Base-by-base conservation (phyloP, 1,140 invertebrate genomes). In the Drosophila punjabiensis region DNA sequence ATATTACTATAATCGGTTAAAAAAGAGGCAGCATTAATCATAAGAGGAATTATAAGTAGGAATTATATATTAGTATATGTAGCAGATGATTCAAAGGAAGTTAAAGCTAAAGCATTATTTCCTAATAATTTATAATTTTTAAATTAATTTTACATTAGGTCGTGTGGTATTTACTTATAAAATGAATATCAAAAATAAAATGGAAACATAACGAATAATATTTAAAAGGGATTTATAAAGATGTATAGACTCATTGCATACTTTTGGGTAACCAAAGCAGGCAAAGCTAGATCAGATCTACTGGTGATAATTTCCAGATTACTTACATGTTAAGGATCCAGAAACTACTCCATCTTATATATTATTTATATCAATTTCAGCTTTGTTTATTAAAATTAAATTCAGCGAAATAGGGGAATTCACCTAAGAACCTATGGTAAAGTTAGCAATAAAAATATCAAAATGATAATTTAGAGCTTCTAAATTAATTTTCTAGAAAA, bases 1-100 rank as follows among this genome's bases (percentile, higher is more conserved):
- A n/a, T 62, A 68, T 13, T 47, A 62, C 32, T n/a, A 33, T 32
- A 67, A 41, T 33, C 16, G 30, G 13, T 2, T 11, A 5, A 39
- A 24, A 35, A 20, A 48, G n/a, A 35, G 13, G 20, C 24, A 62
- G 45, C 67, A 70, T 68, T 65, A 64, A 65, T 14, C 60, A 67
- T 67, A 32, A 37, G 16, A 30, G 13, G 11, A 16, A 11, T 20
- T n/a, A n/a, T 9, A 43, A 10, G 9, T 18, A 10, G 6, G 13
- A 8, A 47, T 47, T 48, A 48, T 48, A 47, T 24, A 2, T 20
- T 14, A 11, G 5, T 60, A n/a, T 64, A 32, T n/a, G 7, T 14
- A 43, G 5, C 0, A 20, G 16, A 24, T 58, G 20, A 48, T 7
- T 61, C 30, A 56, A 53, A 0, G 30, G n/a, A 24, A 56, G 13